Percentiles rank a stretch among this genome's conserved stretches.
These are phyloP conservation scores for Eudemis profundana DNA, from an alignment of 2,888 invertebrate species.

Conservation along the genomic window DNA sequence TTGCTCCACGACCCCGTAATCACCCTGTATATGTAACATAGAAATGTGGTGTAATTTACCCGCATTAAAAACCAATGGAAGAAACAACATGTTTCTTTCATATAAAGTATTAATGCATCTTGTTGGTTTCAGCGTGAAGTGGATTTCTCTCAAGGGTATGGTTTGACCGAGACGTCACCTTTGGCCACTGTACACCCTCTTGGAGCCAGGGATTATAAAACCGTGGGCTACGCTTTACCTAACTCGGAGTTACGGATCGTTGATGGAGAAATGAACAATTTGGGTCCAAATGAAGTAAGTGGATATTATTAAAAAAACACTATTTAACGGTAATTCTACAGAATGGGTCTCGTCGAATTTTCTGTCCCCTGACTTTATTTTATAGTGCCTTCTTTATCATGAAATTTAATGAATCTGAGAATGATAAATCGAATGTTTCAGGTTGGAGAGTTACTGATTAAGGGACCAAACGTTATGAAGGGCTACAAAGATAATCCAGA, in stretches of 20 bases:
- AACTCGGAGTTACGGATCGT: slow-evolving; percentile 86
- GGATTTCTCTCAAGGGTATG: slow-evolving; percentile 80
- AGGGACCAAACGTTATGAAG: slow-evolving; percentile 92
- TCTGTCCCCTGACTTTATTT: too few species aligned
- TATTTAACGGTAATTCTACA: slow-evolving; percentile 13
- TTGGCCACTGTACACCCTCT: slow-evolving; percentile 65
- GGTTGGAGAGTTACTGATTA: slow-evolving; percentile 89
- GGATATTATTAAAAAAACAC: neutral
- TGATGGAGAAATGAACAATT: slow-evolving; percentile 64
- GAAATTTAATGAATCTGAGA: slow-evolving; percentile 35
- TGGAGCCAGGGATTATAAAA: slow-evolving; percentile 50
- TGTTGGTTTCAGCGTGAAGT: slow-evolving; percentile 50
- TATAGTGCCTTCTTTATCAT: too few species aligned
- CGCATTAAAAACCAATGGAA: too few species aligned
- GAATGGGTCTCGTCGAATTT: too few species aligned
- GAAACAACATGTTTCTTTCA: too few species aligned
- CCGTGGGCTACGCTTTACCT: slow-evolving; percentile 82
- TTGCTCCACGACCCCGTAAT: too few species aligned
- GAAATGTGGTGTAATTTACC: too few species aligned
- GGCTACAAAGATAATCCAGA: slow-evolving; percentile 91
- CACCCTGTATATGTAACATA: too few species aligned
- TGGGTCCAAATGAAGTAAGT: slow-evolving; percentile 76
- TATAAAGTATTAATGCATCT: too few species aligned
- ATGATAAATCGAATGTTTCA: too few species aligned
- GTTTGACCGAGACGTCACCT: slow-evolving; percentile 88